These are phyloP conservation scores for Acronicta alni DNA, from an alignment of 2,888 invertebrate species.

Conservation along the genomic window DNA sequence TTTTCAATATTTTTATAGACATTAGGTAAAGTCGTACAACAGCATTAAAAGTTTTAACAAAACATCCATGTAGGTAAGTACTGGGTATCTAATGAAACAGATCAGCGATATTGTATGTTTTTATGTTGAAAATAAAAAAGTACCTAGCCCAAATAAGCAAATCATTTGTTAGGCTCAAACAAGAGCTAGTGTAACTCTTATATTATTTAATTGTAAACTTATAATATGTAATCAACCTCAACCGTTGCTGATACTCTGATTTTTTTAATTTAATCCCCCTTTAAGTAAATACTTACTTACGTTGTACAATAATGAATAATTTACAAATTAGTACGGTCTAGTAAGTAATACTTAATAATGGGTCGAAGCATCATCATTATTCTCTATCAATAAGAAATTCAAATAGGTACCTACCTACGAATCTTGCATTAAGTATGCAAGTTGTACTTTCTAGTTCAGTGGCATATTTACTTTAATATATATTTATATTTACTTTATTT, in stretches of 20 bases:
- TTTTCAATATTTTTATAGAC: background rate
- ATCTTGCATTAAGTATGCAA: conserved; percentile 41
- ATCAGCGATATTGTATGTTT: background rate
- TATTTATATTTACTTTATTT: conserved; percentile 15
- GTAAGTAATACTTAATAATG: conserved; percentile 50
- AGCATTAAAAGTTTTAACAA: background rate
- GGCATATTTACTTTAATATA: conserved; percentile 62
- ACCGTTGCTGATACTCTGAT: background rate
- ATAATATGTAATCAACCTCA: too few species aligned
- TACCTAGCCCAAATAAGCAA: background rate
- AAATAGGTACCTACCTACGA: conserved; percentile 16
- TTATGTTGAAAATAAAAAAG: background rate
- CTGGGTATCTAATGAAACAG: background rate
- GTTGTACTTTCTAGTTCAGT: conserved; percentile 54
- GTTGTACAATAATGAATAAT: conserved; percentile 54
- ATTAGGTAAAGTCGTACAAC: background rate
- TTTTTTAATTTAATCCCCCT: conserved; percentile 7
- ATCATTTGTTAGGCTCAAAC: conserved; percentile 8
- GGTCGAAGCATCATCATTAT: conserved; percentile 34
- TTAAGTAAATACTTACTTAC: conserved; percentile 65
- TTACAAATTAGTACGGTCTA: conserved; percentile 58
- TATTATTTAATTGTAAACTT: too few species aligned
- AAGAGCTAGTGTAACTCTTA: background rate
- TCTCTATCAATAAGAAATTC: conserved; percentile 37
- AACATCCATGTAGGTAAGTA: background rate